Evolutionary conservation across 2,797 vertebrate species (phyloP).

Genomic region (Myoxocephalus aenaeus): DNA sequence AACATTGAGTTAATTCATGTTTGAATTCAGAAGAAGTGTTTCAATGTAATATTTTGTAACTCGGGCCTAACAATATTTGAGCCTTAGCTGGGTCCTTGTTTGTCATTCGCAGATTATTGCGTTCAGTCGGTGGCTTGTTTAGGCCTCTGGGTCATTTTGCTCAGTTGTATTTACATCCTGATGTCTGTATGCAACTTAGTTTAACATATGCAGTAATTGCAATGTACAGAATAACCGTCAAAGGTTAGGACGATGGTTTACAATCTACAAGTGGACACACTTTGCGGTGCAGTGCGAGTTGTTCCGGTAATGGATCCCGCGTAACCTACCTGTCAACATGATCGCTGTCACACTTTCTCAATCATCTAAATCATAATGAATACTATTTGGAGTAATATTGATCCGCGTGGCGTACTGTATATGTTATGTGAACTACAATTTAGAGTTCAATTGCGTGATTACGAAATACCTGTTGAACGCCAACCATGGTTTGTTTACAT

Average conservation of each 20-base stretch:
- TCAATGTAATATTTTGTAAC: neutral
- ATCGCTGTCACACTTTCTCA: neutral
- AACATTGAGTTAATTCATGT: rapidly evolving
- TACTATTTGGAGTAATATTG: rapidly evolving
- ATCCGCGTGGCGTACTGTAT: neutral
- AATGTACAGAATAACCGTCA: rapidly evolving
- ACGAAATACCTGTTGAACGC: neutral
- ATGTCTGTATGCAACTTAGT: neutral
- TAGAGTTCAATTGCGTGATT: rapidly evolving
- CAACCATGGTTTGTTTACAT: conserved; percentile 49
- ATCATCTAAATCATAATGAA: neutral
- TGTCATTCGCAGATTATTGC: conserved; percentile 19
- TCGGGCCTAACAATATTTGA: conserved; percentile 34
- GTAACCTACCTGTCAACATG: conserved; percentile 23
- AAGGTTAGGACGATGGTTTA: neutral
- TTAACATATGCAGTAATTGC: neutral
- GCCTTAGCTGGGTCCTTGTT: conserved; percentile 14
- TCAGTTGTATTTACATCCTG: neutral
- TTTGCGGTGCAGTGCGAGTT: neutral
- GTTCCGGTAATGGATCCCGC: neutral
- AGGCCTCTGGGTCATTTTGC: conserved; percentile 42
- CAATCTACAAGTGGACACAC: neutral
- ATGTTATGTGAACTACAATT: neutral
- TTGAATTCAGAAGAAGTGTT: neutral
- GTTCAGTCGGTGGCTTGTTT: conserved; percentile 31